Evolutionary conservation across 2,797 vertebrate species (phyloP), one percentile per base, ranked within the genome.

Genomic region (Masticophis lateralis): DNA sequence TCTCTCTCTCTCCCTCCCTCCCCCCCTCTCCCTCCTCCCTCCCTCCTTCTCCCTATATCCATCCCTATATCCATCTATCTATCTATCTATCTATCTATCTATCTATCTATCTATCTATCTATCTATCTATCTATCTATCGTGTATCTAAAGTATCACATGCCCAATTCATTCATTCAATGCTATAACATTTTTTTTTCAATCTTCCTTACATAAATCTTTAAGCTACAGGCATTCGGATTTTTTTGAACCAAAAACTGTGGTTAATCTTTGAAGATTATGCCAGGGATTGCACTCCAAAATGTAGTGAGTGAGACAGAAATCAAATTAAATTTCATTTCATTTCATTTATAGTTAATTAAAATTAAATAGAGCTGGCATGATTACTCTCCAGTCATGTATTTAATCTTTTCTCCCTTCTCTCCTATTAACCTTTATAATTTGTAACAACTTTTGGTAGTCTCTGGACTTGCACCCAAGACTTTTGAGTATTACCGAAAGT

Each of bases 61-160:
- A 57, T 59, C 57, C 9, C 37, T 37, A 60, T 28, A 90, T 93
- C 96, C 97, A 97, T 98, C 43, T 97, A 97, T 98, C 97, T 8
- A 60, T 27, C 60, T 3, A 4, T 32, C 5, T 1, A 90, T 93
- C 96, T 97, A 97, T 98, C 47, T 97, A 97, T 98, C 97, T 94
- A 97, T 20, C 16, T 97, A 98, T 32, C 14, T 1, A 90, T 93
- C 96, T 97, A 97, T 98, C 43, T 97, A 97, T 98, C 97, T 8
- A 60, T 27, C 27, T 4, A 5, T 37, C 6, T 3, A 90, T 93
- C 96, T 97, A 97, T 98, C 47, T 97, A 97, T 98, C 97, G 96
- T 94, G 95, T 94, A 97, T 22, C 18, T 97, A 98, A 97, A 98
- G 96, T 96, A 96, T 97, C 97, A 97, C 98, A 98, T 96, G 97